Base-by-base conservation (phyloP, 2,797 vertebrate genomes). In the Alectoris magna region DNA sequence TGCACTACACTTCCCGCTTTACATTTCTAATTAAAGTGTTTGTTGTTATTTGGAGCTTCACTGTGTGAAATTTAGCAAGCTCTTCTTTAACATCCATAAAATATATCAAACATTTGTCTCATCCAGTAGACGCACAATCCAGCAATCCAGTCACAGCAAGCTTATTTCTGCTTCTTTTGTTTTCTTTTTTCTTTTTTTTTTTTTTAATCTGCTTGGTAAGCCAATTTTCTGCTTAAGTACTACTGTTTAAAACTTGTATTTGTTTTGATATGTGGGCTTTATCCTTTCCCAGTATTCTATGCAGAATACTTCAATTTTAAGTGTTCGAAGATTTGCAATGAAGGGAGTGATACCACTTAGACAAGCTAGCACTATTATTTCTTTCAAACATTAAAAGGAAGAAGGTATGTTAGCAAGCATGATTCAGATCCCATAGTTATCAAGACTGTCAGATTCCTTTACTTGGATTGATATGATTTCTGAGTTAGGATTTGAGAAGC, bases 141-240 rank as follows among this genome's bases (percentile, higher is more conserved):
- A 98, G 98, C 96, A 98, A 98, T 99, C 99, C 98, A 98, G 98
- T 98, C 98, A 98, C 98, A 98, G 98, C 98, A 97, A 98, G 98
- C 98, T 98, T 98, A 98, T 98, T 98, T 98, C 97, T 97, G 62
- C 21, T 63, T 41, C 62, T 41, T 63, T 96, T 98, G 98, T 98
- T 98, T 97, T 97, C 98, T 98, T 98, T 41, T 11, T 99, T 98
- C 97, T 99, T 98, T 98, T 97, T 94, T 96, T 97, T 90, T 97
- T 98, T 97, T 98, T 98, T 97, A 98, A 55, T 98, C 98, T 98
- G 97, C 97, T 96, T 97, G 94, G 98, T 99, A 99, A 99, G 98
- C 98, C 98, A 98, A 99, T 99, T 99, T 99, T 99, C 98, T 99
- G 98, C 98, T 98, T 98, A 98, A 98, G 98, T 98, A 98, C 96